phyloP scores from a whole-genome alignment of 2,797 vertebrate species.

The Aeoliscus strigatus region DNA sequence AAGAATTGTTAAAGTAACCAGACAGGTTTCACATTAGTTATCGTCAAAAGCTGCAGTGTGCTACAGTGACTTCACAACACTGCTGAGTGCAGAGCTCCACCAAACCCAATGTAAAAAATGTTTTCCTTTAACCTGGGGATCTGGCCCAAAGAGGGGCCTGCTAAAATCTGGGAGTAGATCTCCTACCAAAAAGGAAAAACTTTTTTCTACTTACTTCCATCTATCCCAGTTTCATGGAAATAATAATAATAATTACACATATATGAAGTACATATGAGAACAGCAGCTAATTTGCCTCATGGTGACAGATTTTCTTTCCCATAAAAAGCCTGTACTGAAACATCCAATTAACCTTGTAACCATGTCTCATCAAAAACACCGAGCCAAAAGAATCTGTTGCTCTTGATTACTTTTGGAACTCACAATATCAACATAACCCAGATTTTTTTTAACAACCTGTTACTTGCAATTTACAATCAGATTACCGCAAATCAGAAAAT shows the following conservation, averaged over 20 bases:
- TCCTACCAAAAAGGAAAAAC: too few relatives aligned
- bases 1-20: too few relatives aligned
- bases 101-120: too few relatives aligned
- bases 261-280: conserved; percentile 1
- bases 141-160: too few relatives aligned
- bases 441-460: conserved; percentile 44
- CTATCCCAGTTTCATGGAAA: too few relatives aligned
- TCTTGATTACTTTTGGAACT: conserved; percentile 19
- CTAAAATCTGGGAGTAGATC: too few relatives aligned
- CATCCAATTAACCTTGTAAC: background rate
- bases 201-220: too few relatives aligned
- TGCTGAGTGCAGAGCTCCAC: too few relatives aligned
- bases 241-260: background rate
- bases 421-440: conserved; percentile 34
- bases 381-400: conserved; percentile 39
- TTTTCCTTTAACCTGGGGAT: too few relatives aligned
- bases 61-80: too few relatives aligned
- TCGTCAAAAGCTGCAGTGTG: too few relatives aligned
- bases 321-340: background rate
- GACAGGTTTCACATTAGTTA: too few relatives aligned
- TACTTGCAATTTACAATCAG: conserved; percentile 38
- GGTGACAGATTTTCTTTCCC: conserved; percentile 1
- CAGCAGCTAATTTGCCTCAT: background rate
- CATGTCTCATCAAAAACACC: conserved; percentile 1
- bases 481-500: conserved; percentile 39